These are phyloP conservation scores for Rhorus exstirpatorius DNA, from an alignment of 2,888 invertebrate species.

Conservation along the genomic window DNA sequence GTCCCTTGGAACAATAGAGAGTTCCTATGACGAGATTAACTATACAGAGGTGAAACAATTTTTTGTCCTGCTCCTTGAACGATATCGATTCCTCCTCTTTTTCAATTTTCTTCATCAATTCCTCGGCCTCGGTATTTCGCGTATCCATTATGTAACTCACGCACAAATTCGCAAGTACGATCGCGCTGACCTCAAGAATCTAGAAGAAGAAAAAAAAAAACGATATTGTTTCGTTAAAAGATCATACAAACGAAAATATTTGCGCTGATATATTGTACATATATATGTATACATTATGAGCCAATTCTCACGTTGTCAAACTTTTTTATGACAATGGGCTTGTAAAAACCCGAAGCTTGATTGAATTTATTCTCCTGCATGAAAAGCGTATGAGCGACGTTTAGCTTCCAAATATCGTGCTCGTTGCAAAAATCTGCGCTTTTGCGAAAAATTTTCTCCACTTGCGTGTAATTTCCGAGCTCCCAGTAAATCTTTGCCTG, in stretches of 20 bases:
- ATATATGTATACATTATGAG: neutral
- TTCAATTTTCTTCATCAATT: slow-evolving; percentile 99
- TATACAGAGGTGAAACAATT: slow-evolving; percentile 98
- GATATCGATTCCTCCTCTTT: slow-evolving; percentile 98
- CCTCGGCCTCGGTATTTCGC: slow-evolving; percentile 99
- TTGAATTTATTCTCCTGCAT: slow-evolving; percentile 99
- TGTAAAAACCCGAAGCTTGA: slow-evolving; percentile 99
- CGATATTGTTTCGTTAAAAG: neutral
- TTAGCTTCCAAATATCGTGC: slow-evolving; percentile 98
- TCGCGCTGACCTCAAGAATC: slow-evolving; percentile 98
- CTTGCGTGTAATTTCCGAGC: slow-evolving; percentile 97
- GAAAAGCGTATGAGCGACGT: slow-evolving; percentile 99
- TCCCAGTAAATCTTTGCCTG: slow-evolving; percentile 99
- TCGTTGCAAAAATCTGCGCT: slow-evolving; percentile 99
- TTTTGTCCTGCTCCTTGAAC: slow-evolving; percentile 96
- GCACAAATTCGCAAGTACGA: slow-evolving; percentile 98
- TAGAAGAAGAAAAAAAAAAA: slow-evolving; percentile 80
- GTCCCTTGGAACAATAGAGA: slow-evolving; percentile 98
- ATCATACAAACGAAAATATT: neutral
- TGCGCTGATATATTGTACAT: neutral
- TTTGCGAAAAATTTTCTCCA: slow-evolving; percentile 98
- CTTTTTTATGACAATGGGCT: slow-evolving; percentile 98
- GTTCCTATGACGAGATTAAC: slow-evolving; percentile 99
- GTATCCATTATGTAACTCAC: slow-evolving; percentile 99
- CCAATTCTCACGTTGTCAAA: slow-evolving; percentile 92